Evolutionary conservation across 2,888 invertebrate genomes (phyloP), one percentile per base, ranked within the genome.

Genomic region (Taenaris catops): DNA sequence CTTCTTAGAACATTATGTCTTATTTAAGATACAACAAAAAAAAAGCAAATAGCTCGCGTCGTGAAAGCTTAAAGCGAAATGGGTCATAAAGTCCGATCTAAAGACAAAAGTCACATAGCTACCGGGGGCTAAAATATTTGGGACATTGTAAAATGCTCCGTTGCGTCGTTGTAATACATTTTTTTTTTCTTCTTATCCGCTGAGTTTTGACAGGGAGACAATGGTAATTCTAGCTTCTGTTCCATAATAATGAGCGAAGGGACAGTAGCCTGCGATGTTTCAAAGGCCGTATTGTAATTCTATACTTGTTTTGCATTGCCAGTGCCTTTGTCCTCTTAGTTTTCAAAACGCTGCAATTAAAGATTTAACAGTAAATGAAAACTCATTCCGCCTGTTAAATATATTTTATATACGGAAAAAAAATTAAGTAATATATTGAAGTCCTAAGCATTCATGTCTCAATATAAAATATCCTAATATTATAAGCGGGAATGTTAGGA

Each of bases 1-100:
- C 79, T 83, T 79, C 83, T 80, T 57, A 78, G 81, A 83, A 81
- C 79, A 80, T 84, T 75, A 86, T 73, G 80, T 84, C 83, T 83
- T 81, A 83, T 83, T 86, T 84, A 76, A 80, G 71, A 71, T 61
- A 68, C 66, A 68, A 73, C 73, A 75, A 76, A 74, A 73, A n/a
- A 81, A 73, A 69, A 70, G 4, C 10, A 72, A 70, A 74, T 66
- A 63, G 71, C 65, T 60, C 65, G 58, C 59, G 51, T 58, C 62
- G 60, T 63, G 68, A 65, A 74, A 73, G 69, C 74, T 76, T 76
- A 74, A 72, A 62, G 71, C 71, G 60, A 68, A 76, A 81, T 74
- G 74, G 73, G 61, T 70, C 68, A 79, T 81, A 83, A 80, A 80
- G 55, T 48, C 46, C 45, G 51, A 55, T 51, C 61, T 60, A 57